These are phyloP conservation scores for Ceratosolen fusciceps DNA, from an alignment of 1,140 invertebrate species.

Conservation along the genomic window DNA sequence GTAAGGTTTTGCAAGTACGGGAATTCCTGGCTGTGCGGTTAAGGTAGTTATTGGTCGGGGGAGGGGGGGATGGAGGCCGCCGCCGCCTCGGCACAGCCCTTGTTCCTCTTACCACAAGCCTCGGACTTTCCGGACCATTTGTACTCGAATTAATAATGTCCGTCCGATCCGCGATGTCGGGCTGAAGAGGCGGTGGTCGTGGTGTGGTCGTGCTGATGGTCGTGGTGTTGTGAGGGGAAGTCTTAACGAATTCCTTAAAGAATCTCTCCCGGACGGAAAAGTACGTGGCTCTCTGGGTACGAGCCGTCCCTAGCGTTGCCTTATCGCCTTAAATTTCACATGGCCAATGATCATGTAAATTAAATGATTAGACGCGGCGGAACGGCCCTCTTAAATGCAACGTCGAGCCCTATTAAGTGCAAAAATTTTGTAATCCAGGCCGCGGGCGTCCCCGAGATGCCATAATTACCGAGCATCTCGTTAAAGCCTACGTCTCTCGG, in stretches of 20 bases:
- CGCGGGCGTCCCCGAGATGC: background rate
- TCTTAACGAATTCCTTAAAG: background rate
- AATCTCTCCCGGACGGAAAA: background rate
- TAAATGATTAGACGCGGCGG: background rate
- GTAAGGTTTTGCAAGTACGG: slow-evolving; percentile 32
- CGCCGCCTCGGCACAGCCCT: background rate
- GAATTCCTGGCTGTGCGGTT: background rate
- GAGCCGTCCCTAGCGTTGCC: too few species aligned
- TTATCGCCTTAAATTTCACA: background rate
- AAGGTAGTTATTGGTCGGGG: too few species aligned
- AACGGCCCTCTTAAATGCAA: background rate
- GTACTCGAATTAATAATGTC: slow-evolving; percentile 38
- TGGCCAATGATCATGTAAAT: background rate
- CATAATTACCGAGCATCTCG: too few species aligned
- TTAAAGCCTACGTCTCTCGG: too few species aligned
- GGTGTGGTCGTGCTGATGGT: too few species aligned
- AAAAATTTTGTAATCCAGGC: background rate
- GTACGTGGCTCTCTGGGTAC: too few species aligned
- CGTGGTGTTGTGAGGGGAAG: too few species aligned
- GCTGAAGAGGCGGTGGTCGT: background rate
- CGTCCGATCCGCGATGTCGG: background rate
- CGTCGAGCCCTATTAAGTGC: background rate
- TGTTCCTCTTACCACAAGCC: background rate
- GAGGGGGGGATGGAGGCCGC: too few species aligned
- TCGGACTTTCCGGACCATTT: slow-evolving; percentile 26